Evolutionary conservation across 2,113 vertebrate species (phyloP).

Genomic region (Hystrix cristata): DNA sequence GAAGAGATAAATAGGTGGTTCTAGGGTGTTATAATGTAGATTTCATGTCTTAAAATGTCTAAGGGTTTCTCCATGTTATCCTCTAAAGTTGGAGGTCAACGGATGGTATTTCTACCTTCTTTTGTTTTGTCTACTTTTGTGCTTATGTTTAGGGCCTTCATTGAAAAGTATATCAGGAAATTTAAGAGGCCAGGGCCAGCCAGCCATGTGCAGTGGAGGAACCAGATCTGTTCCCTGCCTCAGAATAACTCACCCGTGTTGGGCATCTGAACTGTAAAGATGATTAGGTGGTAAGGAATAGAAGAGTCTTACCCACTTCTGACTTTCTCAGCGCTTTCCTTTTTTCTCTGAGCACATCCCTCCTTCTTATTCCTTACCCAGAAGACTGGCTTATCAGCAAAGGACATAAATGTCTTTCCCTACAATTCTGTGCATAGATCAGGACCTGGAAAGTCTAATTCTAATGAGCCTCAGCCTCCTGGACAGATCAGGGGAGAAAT

Average conservation of each 20-base stretch:
- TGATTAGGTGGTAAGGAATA: neutral
- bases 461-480: neutral
- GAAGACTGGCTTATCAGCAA: neutral
- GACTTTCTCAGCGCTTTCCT: neutral
- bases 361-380: neutral
- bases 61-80: neutral
- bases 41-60: neutral
- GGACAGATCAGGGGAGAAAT: neutral
- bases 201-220: neutral
- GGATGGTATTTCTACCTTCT: neutral
- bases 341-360: neutral
- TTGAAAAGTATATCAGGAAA: neutral
- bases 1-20: neutral
- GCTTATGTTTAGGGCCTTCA: neutral
- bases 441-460: neutral
- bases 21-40: neutral
- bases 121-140: constrained; percentile 7
- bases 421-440: neutral
- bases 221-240: neutral
- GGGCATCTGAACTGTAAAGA: neutral
- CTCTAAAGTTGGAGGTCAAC: neutral
- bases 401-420: neutral
- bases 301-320: neutral
- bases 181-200: neutral
- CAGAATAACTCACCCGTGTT: neutral